These are phyloP conservation scores for Augochlora pura DNA, from an alignment of 1,140 invertebrate genomes.

Conservation along the genomic window DNA sequence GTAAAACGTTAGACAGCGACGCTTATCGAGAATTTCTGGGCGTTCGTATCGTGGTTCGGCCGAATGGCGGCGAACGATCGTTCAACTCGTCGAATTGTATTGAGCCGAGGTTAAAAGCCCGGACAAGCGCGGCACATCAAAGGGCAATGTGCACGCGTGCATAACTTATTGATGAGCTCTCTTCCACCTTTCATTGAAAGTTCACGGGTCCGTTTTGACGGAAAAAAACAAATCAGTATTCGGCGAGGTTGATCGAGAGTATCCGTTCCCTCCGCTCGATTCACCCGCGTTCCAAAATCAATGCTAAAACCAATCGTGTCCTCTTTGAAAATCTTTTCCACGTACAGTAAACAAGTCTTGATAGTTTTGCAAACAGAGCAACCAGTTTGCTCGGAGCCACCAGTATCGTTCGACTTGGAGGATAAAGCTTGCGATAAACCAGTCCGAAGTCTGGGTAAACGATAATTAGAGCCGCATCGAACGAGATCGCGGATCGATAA, in stretches of 20 bases:
- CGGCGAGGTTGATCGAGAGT: conserved; percentile 18
- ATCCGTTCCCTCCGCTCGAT: not conserved
- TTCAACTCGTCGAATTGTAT: conserved; percentile 48
- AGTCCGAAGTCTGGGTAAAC: too few species aligned
- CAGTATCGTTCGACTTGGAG: too few species aligned
- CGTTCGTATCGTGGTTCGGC: conserved; percentile 24
- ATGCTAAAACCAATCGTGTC: not conserved
- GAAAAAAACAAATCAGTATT: conserved; percentile 52
- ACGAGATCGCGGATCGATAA: too few species aligned
- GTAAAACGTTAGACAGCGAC: conserved; percentile 27
- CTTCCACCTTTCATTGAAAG: conserved; percentile 47
- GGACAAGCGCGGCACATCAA: conserved; percentile 54
- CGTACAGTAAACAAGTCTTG: too few species aligned
- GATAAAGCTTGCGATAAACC: too few species aligned
- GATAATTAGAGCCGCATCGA: too few species aligned
- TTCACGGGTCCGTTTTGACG: conserved; percentile 42
- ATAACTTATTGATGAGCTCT: conserved; percentile 55
- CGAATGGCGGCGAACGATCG: conserved; percentile 20
- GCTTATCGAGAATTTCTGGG: conserved; percentile 35
- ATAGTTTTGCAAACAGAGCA: too few species aligned
- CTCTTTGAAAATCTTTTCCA: too few species aligned
- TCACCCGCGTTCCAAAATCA: not conserved
- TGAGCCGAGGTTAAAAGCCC: conserved; percentile 48
- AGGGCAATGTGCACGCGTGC: conserved; percentile 49
- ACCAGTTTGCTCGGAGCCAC: too few species aligned